A percentile compares a stretch with the other conserved stretches of the same genome.
phyloP scores from a whole-genome alignment of 2,797 vertebrate genomes.

The Falco columbarius region DNA sequence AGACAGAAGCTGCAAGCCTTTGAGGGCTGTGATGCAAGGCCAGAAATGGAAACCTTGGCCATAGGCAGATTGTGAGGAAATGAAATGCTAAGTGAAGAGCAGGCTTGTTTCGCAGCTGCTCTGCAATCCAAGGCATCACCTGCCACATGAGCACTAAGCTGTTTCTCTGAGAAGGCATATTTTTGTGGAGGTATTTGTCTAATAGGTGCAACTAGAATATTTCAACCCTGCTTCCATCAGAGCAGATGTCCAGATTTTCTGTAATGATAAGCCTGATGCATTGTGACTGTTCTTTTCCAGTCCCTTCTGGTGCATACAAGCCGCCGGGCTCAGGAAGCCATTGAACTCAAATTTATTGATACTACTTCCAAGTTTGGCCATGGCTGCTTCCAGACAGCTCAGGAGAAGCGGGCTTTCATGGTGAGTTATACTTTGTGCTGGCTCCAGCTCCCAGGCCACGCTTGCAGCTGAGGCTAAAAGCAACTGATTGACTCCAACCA shows the following conservation, averaged over 20 bases:
- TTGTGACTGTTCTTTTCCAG: slow-evolving; percentile 65
- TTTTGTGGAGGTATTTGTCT: background rate
- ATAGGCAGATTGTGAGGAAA: background rate
- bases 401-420: slow-evolving; percentile 94
- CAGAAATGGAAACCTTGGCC: background rate
- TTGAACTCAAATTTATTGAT: slow-evolving; percentile 95
- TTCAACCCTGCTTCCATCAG: background rate
- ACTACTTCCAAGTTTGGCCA: slow-evolving; percentile 95
- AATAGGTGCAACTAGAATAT: background rate
- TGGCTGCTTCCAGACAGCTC: slow-evolving; percentile 90
- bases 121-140: background rate
- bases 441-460: background rate
- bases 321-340: slow-evolving; percentile 81
- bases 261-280: background rate
- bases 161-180: background rate
- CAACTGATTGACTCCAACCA: background rate
- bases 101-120: background rate
- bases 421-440: slow-evolving; percentile 68
- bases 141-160: background rate
- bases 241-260: background rate
- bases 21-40: background rate
- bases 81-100: background rate
- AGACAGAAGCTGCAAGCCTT: background rate
- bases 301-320: slow-evolving; percentile 87
- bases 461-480: background rate